Conservation (phyloP, 1,140 invertebrate genomes). For the Brachionus rotundiformis region DNA sequence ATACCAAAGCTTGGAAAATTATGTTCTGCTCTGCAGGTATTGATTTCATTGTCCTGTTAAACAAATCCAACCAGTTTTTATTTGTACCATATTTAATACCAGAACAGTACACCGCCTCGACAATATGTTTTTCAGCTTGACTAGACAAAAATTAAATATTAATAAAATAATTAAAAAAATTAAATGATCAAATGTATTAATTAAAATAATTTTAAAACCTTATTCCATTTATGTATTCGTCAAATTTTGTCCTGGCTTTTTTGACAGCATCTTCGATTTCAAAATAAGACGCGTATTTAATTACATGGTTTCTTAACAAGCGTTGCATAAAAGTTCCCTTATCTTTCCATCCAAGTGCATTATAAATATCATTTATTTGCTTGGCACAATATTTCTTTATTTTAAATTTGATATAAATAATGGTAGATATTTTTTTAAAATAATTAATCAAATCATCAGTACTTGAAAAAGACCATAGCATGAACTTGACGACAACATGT, state of each 20-base stretch:
- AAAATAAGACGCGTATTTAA: constrained; percentile 51
- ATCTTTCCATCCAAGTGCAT: constrained; percentile 26
- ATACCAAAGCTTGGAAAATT: constrained; percentile 30
- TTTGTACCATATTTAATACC: constrained; percentile 47
- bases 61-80: constrained; percentile 46
- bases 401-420: not conserved
- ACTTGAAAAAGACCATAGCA: constrained; percentile 53
- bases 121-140: constrained; percentile 37
- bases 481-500: constrained; percentile 54
- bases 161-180: too few species aligned
- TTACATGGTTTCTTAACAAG: constrained; percentile 20
- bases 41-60: not conserved
- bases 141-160: not conserved
- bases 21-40: constrained; percentile 34
- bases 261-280: constrained; percentile 40
- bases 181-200: too few species aligned
- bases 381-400: not conserved
- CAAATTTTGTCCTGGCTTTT: constrained; percentile 9
- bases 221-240: constrained; percentile 11
- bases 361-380: constrained; percentile 31
- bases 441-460: not conserved
- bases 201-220: too few species aligned
- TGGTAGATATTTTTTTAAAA: not conserved
- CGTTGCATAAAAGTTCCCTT: constrained; percentile 42
- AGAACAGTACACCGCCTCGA: constrained; percentile 44